A percentile compares a stretch with the other conserved stretches of the same genome.
These are phyloP conservation scores for Lordiphosa collinella DNA, from an alignment of 1,140 invertebrate genomes.

Conservation along the genomic window DNA sequence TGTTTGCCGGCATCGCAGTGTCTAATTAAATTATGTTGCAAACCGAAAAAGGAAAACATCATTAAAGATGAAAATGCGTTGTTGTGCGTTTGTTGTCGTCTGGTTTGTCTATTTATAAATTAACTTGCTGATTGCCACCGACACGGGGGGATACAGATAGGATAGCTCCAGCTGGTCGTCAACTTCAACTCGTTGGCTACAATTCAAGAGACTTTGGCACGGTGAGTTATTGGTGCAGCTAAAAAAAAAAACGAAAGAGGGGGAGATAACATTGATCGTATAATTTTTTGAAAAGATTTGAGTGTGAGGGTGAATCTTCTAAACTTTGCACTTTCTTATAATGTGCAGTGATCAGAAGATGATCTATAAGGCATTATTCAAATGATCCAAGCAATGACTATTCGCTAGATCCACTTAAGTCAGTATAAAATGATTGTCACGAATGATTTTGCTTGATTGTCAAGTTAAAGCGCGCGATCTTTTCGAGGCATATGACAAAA, in stretches of 20 bases:
- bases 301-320: neutral
- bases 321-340: no score
- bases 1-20: conserved; percentile 33
- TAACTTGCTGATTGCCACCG: conserved; percentile 24
- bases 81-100: conserved; percentile 17
- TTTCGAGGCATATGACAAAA: no score
- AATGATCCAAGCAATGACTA: no score
- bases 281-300: neutral
- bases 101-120: conserved; percentile 59
- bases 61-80: conserved; percentile 42
- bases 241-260: neutral
- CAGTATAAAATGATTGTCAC: no score
- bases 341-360: no score
- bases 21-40: conserved; percentile 64
- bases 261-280: neutral
- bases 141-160: conserved; percentile 2
- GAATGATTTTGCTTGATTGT: no score
- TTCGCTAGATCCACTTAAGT: no score
- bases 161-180: conserved; percentile 13
- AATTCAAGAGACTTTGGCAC: conserved; percentile 18
- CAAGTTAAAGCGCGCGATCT: no score
- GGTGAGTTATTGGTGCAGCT: conserved; percentile 35
- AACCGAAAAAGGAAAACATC: conserved; percentile 33
- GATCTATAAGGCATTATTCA: no score
- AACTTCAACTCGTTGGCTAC: conserved; percentile 2